Percentiles rank a stretch among this genome's conserved stretches.
Evolutionary conservation across 2,888 invertebrate species (phyloP).

Genomic region (Sarcophaga caerulescens): DNA sequence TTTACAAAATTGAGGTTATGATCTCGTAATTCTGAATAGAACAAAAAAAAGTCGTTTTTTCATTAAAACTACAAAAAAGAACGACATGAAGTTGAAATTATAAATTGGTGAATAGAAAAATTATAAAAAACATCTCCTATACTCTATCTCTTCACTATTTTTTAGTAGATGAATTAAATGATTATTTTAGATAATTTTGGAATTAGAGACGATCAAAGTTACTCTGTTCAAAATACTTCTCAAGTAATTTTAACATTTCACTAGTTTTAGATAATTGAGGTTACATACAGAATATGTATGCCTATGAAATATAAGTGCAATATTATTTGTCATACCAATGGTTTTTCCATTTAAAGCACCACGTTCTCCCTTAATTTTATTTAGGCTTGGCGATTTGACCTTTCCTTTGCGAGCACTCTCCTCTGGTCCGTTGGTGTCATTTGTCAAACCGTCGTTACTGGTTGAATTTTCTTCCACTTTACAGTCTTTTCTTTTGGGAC

Average conservation of each 20-base stretch:
- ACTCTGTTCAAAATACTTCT: no score
- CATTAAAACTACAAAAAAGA: neutral
- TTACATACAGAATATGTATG: neutral
- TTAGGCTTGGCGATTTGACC: constrained; percentile 42
- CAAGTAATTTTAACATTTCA: no score
- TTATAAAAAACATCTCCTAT: no score
- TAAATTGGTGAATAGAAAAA: no score
- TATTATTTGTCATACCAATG: constrained; percentile 72
- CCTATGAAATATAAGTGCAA: neutral
- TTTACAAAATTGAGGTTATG: neutral
- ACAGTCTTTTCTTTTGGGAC: constrained; percentile 81
- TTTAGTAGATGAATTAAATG: no score
- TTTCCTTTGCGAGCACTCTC: constrained; percentile 31
- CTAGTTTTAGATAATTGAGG: constrained; percentile 12
- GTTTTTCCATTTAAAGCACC: constrained; percentile 70
- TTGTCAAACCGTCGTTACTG: constrained; percentile 41
- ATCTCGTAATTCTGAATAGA: neutral
- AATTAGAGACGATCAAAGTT: no score
- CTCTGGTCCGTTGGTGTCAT: constrained; percentile 31
- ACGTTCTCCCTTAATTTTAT: constrained; percentile 67
- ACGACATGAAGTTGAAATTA: neutral
- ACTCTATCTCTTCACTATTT: no score
- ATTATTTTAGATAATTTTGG: no score
- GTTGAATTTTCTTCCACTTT: constrained; percentile 74
- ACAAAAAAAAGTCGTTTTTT: neutral